Conservation (phyloP, 2,113 vertebrate species). For the Pao palembangensis region DNA sequence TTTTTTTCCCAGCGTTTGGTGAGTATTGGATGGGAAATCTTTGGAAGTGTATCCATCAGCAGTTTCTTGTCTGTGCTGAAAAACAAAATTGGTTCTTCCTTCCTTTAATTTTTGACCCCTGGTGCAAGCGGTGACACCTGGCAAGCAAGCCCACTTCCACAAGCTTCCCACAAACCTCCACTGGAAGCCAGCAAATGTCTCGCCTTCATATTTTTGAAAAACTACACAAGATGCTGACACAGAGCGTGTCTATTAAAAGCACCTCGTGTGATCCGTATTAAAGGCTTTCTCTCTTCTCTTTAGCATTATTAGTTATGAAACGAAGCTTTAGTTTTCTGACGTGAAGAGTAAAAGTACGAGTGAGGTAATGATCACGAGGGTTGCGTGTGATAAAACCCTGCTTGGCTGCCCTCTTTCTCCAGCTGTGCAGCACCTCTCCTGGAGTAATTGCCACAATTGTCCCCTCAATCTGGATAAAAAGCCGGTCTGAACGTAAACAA, state of each 20-base stretch:
- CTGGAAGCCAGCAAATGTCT: constrained; percentile 19
- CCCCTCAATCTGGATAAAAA: constrained; percentile 78
- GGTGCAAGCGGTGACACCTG: constrained; percentile 38
- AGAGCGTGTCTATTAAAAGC: constrained; percentile 5
- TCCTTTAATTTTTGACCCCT: constrained; percentile 56
- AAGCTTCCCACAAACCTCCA: too few species aligned
- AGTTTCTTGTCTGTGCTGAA: constrained; percentile 57
- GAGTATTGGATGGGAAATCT: constrained; percentile 29
- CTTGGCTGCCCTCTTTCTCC: constrained; percentile 80
- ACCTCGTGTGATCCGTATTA: too few species aligned
- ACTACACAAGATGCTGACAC: too few species aligned
- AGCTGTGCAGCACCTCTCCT: constrained; percentile 73
- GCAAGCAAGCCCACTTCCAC: too few species aligned
- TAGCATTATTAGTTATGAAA: too few species aligned
- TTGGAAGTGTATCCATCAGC: constrained; percentile 69
- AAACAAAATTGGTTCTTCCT: constrained; percentile 70
- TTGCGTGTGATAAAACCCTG: constrained; percentile 73
- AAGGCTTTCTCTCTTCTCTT: too few species aligned
- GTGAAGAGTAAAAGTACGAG: constrained; percentile 7
- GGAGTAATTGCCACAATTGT: constrained; percentile 87
- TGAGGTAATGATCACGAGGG: constrained; percentile 67
- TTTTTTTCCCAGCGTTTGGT: constrained; percentile 20
- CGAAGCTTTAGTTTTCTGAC: too few species aligned
- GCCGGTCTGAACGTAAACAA: constrained; percentile 84
- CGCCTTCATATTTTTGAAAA: constrained; percentile 10